Evolutionary conservation across 2,797 vertebrate genomes (phyloP).

Genomic region (Nasua narica): DNA sequence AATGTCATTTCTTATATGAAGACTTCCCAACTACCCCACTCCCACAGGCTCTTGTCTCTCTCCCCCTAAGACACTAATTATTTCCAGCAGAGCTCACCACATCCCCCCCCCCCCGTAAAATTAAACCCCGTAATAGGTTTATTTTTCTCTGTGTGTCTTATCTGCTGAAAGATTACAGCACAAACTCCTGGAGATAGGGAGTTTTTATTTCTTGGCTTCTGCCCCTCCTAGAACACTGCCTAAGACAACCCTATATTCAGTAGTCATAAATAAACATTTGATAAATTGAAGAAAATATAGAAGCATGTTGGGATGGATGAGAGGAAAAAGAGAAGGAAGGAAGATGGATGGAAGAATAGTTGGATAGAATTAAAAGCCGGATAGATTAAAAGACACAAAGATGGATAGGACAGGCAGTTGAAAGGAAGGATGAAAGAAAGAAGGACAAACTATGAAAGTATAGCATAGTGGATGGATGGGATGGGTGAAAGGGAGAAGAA

Average conservation of each 20-base stretch:
- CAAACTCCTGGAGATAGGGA: not conserved
- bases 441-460: not conserved
- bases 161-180: constrained; percentile 2
- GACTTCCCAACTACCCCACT: not conserved
- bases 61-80: not conserved
- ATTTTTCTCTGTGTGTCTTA: not conserved
- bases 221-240: not conserved
- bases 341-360: not conserved
- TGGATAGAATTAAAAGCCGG: not conserved
- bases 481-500: not conserved
- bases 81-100: not conserved
- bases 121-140: not conserved
- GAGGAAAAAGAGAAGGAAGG: not conserved
- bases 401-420: not conserved
- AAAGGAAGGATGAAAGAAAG: not conserved
- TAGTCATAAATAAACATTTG: not conserved
- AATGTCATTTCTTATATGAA: not conserved
- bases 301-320: not conserved
- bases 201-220: not conserved
- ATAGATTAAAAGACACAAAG: not conserved
- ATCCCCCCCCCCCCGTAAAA: no score
- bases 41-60: not conserved
- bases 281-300: not conserved
- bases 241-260: not conserved
- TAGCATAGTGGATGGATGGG: not conserved